These are phyloP conservation scores for Streptopelia turtur DNA, from an alignment of 2,797 vertebrate genomes.

Conservation along the genomic window DNA sequence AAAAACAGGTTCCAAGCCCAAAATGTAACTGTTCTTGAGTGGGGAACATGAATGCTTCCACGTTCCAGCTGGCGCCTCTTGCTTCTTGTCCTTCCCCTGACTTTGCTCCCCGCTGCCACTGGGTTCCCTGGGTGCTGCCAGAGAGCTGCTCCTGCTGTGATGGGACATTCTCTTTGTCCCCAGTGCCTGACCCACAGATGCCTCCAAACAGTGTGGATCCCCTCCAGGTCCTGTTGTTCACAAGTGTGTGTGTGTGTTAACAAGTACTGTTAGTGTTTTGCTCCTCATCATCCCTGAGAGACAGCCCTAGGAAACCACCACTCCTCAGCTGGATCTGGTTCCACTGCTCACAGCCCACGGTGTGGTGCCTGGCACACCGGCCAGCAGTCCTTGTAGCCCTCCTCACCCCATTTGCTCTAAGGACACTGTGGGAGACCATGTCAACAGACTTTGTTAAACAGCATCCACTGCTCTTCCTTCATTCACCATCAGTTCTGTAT, in stretches of 20 bases:
- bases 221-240: neutral
- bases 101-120: neutral
- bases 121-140: neutral
- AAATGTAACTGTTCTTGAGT: neutral
- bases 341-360: neutral
- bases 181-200: neutral
- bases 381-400: neutral
- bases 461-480: neutral
- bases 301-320: neutral
- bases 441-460: neutral
- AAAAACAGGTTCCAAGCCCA: neutral
- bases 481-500: neutral
- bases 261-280: neutral
- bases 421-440: fast-evolving
- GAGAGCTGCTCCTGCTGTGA: neutral
- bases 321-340: fast-evolving
- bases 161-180: neutral
- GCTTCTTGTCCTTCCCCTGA: neutral
- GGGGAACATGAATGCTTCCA: neutral
- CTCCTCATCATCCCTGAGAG: fast-evolving
- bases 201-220: neutral
- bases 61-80: neutral
- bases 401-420: neutral
- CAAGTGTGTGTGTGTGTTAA: neutral
- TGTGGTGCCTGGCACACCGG: neutral